These are phyloP conservation scores for Erebia aethiops DNA, from an alignment of 2,888 invertebrate genomes.

Conservation along the genomic window DNA sequence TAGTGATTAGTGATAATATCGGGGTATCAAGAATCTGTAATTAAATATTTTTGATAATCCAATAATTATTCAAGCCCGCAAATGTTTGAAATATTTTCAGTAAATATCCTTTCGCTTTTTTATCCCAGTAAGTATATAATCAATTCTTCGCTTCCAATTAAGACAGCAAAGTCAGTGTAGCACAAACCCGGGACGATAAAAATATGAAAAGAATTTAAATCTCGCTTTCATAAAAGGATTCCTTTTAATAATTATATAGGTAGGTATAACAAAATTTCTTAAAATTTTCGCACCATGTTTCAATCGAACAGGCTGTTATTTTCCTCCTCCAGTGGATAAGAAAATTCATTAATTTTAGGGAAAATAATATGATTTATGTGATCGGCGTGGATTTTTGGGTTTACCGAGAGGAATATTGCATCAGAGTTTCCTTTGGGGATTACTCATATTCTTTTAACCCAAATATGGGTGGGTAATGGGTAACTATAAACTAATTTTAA, in stretches of 20 bases:
- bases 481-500: no score
- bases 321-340: background rate
- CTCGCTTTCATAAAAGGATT: conserved; percentile 1
- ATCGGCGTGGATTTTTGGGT: background rate
- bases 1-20: no score
- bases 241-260: background rate
- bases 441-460: background rate
- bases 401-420: background rate
- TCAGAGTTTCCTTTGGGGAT: background rate
- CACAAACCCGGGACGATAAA: background rate
- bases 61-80: no score
- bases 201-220: background rate
- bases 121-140: no score
- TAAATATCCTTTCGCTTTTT: no score
- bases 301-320: conserved; percentile 4
- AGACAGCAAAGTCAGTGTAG: no score
- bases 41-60: no score
- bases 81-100: no score
- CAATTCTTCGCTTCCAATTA: no score
- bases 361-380: conserved; percentile 8
- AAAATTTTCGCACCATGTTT: background rate
- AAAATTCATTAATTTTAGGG: conserved; percentile 9
- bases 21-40: no score
- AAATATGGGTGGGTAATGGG: no score
- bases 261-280: background rate